phyloP scores from a whole-genome alignment of 2,797 vertebrate species.

The Yasuhikotakia modesta region DNA sequence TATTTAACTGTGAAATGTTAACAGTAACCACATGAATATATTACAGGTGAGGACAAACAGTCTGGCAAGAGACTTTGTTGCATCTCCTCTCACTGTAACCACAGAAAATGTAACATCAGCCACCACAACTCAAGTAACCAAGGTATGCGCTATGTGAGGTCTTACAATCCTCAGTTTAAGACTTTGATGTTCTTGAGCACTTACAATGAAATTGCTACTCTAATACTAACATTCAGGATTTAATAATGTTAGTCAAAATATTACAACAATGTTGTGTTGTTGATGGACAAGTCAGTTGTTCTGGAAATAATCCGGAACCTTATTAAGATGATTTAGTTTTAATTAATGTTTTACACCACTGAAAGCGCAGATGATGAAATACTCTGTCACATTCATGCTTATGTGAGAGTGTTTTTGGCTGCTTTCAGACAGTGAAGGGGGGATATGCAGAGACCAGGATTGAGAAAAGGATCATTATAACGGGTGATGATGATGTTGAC shows the following conservation, averaged over 20 bases:
- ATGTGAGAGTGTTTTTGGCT: neutral
- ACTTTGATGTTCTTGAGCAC: neutral
- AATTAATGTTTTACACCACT: neutral
- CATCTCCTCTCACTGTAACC: constrained; percentile 76
- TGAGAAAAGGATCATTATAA: constrained; percentile 99
- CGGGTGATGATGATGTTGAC: constrained; percentile 96
- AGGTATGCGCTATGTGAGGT: constrained; percentile 78
- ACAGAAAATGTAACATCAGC: constrained; percentile 93
- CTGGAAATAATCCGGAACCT: neutral
- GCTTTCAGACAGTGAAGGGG: constrained; percentile 92
- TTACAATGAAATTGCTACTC: neutral
- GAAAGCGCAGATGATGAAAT: constrained; percentile 2
- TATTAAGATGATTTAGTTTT: neutral
- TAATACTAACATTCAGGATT: neutral
- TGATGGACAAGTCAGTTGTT: neutral
- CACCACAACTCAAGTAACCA: constrained; percentile 96
- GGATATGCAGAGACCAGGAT: constrained; percentile 98
- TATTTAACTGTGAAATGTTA: neutral
- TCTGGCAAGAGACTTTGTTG: constrained; percentile 68
- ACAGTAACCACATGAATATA: constrained; percentile 29
- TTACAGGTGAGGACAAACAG: constrained; percentile 70
- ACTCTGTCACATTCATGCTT: neutral
- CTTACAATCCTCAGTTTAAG: no score
- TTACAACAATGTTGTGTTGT: neutral
- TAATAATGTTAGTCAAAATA: constrained; percentile 41